Base-by-base conservation (phyloP, 2,888 invertebrate genomes). In the Synergus gifuensis region DNA sequence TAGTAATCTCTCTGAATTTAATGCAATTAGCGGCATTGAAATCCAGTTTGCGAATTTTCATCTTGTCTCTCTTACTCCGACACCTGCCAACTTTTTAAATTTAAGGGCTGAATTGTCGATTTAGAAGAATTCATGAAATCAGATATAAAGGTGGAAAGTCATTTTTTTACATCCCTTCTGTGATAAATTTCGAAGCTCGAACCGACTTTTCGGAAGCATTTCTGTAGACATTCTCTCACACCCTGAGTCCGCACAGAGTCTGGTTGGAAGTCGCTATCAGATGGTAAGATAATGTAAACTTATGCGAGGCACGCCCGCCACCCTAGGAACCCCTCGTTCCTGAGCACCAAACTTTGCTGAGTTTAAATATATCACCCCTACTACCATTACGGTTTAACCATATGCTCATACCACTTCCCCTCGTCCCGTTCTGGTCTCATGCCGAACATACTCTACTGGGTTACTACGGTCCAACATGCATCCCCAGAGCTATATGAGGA, bases 201-300 rank as follows among this genome's bases (percentile, higher is more conserved):
- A 77, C 14, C 64, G 36, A 64, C 44, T 77, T 18, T 64, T 64
- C 58, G 54, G 80, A 77, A 46, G 73, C 36, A 54, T 76, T 76
- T 76, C 77, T 40, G 76, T 62, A 60, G 69, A 73, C 73, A 77
- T 78, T 40, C 78, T 60, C 69, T 60, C 77, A 76, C 76, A 62
- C 78, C 76, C n/a, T 73, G 63, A 36, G 76, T 77, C 69, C 77
- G 40, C 76, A 60, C 76, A 76, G 78, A 80, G 80, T 79, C 77
- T 81, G 81, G 76, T 69, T 77, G 78, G 81, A 66, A 81, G 86
- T 88, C 82, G 88, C 90, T 91, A 92, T 92, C 92, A 88, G 92
- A 90, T 90, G 88, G 88, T 88, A 90, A 91, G 92, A 92, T 92
- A 92, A 92, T 91, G 92, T 91, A 91, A 92, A 91, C 91, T 92